Evolutionary conservation across 2,113 vertebrate species (phyloP).

Genomic region (Salvelinus sp.): DNA sequence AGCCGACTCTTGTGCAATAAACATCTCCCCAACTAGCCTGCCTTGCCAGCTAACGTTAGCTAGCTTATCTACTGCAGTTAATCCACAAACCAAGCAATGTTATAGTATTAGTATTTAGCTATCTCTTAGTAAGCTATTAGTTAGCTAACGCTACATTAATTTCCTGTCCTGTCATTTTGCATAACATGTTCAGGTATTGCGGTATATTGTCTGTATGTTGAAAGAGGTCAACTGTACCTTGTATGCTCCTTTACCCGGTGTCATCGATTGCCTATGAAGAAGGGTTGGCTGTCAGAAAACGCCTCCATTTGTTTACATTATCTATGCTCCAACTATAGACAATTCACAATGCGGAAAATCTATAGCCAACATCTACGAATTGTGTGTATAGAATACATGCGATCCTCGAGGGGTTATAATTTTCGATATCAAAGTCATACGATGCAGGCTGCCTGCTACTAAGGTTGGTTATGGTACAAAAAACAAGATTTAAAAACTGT

Average conservation of each 20-base stretch:
- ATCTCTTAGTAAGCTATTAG: no score
- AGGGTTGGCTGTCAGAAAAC: neutral
- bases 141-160: no score
- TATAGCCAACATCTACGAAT: neutral
- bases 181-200: no score
- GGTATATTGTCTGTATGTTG: neutral
- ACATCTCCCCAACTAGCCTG: no score
- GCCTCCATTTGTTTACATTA: conserved; percentile 17
- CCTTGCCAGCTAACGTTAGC: no score
- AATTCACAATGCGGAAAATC: neutral
- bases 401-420: neutral
- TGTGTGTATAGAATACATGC: neutral
- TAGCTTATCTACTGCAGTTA: neutral
- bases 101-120: no score
- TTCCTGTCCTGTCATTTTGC: no score
- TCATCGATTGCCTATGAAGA: neutral
- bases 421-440: no score
- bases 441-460: no score
- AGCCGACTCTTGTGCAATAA: no score
- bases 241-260: neutral
- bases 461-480: no score
- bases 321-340: neutral
- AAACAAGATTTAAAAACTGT: no score
- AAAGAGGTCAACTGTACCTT: neutral
- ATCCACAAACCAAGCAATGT: neutral